These are phyloP conservation scores for Brachionichthys hirsutus DNA, from an alignment of 2,113 vertebrate species.

Conservation along the genomic window DNA sequence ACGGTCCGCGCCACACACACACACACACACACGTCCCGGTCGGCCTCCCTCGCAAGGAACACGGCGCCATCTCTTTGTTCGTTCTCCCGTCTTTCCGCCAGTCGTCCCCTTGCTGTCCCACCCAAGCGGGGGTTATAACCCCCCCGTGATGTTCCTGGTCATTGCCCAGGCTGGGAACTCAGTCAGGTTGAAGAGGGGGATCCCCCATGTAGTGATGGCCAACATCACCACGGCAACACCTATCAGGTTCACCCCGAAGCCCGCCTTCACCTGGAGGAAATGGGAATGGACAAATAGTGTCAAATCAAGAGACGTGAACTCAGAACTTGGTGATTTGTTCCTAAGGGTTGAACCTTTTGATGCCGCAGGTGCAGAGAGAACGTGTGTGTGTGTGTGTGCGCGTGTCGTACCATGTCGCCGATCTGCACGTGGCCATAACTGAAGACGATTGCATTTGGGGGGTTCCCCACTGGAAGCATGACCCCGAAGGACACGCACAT, in stretches of 20 bases:
- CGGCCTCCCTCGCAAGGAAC: conserved; percentile 11
- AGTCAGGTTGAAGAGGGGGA: conserved; percentile 88
- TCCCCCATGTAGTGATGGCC: conserved; percentile 95
- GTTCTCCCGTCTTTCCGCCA: conserved; percentile 17
- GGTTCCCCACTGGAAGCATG: conserved; percentile 98
- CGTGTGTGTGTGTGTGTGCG: neutral
- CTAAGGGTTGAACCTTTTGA: conserved; percentile 21
- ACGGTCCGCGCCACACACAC: conserved; percentile 21
- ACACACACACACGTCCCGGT: neutral
- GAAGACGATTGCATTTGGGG: conserved; percentile 98
- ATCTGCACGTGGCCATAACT: conserved; percentile 96
- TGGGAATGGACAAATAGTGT: neutral
- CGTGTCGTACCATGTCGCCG: conserved; percentile 89
- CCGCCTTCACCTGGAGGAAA: conserved; percentile 88
- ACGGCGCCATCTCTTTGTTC: neutral
- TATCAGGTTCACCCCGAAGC: conserved; percentile 94
- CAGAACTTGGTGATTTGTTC: neutral
- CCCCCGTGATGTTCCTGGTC: conserved; percentile 80
- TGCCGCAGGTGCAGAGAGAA: conserved; percentile 46
- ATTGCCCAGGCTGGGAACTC: conserved; percentile 89
- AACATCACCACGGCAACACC: conserved; percentile 92
- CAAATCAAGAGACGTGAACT: too few species aligned
- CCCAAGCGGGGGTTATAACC: conserved; percentile 64
- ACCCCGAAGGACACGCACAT: conserved; percentile 98
- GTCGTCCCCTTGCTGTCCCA: neutral